Evolutionary conservation across 2,888 invertebrate species (phyloP).

Genomic region (Galeopsomyia nigrocyanea): DNA sequence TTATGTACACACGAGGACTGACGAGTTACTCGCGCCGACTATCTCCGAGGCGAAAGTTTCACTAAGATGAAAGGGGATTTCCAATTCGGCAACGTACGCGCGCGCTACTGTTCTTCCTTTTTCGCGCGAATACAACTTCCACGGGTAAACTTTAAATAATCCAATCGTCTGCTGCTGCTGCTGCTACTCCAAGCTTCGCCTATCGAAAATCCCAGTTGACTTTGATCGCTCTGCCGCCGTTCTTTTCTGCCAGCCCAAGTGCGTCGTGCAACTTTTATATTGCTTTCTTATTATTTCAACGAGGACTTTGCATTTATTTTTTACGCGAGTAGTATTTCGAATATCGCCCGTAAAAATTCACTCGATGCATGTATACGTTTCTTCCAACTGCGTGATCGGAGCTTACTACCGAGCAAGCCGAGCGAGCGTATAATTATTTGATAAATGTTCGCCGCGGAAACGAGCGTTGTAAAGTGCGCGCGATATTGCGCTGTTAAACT

Average conservation of each 20-base stretch:
- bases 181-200: constrained; percentile 2
- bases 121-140: constrained; percentile 2
- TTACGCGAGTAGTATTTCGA: too few species aligned
- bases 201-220: constrained; percentile 41
- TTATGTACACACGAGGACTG: background rate
- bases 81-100: constrained; percentile 21
- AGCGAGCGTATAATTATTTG: constrained; percentile 4
- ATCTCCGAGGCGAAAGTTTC: constrained; percentile 19
- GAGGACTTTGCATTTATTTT: constrained; percentile 8
- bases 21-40: too few species aligned
- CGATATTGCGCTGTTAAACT: too few species aligned
- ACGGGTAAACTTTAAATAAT: constrained; percentile 54
- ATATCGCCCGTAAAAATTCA: background rate
- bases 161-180: constrained; percentile 41
- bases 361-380: too few species aligned
- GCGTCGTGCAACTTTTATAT: constrained; percentile 41
- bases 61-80: constrained; percentile 39
- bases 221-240: constrained; percentile 30
- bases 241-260: constrained; percentile 17
- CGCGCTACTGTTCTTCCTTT: constrained; percentile 42
- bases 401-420: too few species aligned
- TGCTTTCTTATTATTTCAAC: constrained; percentile 44
- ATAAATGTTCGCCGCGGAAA: background rate
- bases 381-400: too few species aligned
- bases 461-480: too few species aligned